Base-by-base conservation (phyloP, 2,113 vertebrate species). In the Ancistrus triradiatus region DNA sequence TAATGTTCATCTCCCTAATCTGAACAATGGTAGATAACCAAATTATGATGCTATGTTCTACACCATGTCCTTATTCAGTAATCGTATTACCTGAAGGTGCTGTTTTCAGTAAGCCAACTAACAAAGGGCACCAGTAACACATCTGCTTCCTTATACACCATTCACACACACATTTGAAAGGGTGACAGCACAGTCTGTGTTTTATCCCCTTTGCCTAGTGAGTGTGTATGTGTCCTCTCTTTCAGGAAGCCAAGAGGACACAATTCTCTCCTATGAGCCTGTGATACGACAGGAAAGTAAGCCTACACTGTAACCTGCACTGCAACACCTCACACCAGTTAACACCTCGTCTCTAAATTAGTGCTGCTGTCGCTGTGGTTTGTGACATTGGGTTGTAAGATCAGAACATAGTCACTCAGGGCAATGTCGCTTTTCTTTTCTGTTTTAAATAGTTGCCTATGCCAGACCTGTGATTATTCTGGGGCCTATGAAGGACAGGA, bases 401-500 rank as follows among this genome's bases (percentile, higher is more conserved):
- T 35, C 7, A 6, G 1, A 56, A 11, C 3, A 7, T 15, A 35
- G 6, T 61, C 24, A 38, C 59, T 18, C 49, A 25, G 8, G 13
- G 27, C 21, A 28, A 1, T 2, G 2, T n/a, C 31, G 2, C 8
- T 64, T 3, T 48, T 63, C 14, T 64, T 51, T 22, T 11, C 25
- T 15, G 1, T 44, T 31, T 64, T 63, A 63, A 37, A 7, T 83
- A 98, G 95, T 98, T 78, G 90, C 83, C 85, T 98, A 98, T 59
- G 94, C 94, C 72, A 87, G 95, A 69, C 95, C 95, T 0, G 87
- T 98, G 73, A 98, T 98, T 72, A 98, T 98, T 77, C 88, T 98
- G 46, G 95, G 95, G 28, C 95, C 95, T 7, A 97, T 97, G 93
- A 98, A 98, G 86, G 95, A 98, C 83, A 88, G 94, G 59, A 90